Conservation (phyloP, 2,888 invertebrate genomes). For the Drosophila cognata region DNA sequence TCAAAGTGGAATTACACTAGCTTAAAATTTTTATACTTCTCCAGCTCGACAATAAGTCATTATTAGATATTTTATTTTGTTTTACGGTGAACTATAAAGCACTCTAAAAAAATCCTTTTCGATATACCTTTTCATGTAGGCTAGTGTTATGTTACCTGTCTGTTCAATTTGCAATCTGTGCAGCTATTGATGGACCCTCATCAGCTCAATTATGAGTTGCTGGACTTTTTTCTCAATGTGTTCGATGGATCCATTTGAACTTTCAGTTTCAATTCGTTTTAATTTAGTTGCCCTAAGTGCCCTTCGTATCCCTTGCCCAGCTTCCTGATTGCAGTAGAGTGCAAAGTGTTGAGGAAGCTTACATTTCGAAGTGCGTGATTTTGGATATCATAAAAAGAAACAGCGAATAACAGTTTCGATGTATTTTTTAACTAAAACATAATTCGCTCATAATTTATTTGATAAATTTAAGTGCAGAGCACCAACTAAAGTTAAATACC, state of each 20-base stretch:
- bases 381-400: not conserved
- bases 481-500: not conserved
- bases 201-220: constrained; percentile 60
- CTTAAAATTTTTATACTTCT: not conserved
- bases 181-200: constrained; percentile 49
- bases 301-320: constrained; percentile 10
- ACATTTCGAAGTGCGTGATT: not conserved
- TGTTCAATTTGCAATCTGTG: constrained; percentile 21
- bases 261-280: constrained; percentile 52
- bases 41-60: not conserved
- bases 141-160: constrained; percentile 20
- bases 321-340: not conserved
- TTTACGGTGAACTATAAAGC: not conserved
- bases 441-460: not conserved
- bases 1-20: not conserved
- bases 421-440: not conserved
- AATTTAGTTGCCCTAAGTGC: constrained; percentile 57
- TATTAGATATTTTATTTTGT: not conserved
- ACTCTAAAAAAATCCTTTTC: not conserved
- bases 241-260: constrained; percentile 32
- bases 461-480: not conserved
- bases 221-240: constrained; percentile 35
- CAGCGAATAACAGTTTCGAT: not conserved
- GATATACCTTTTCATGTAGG: not conserved
- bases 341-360: not conserved